Percentiles rank a stretch among this genome's conserved stretches.
phyloP scores from a whole-genome alignment of 2,797 vertebrate genomes.

The Myotis planiceps region DNA sequence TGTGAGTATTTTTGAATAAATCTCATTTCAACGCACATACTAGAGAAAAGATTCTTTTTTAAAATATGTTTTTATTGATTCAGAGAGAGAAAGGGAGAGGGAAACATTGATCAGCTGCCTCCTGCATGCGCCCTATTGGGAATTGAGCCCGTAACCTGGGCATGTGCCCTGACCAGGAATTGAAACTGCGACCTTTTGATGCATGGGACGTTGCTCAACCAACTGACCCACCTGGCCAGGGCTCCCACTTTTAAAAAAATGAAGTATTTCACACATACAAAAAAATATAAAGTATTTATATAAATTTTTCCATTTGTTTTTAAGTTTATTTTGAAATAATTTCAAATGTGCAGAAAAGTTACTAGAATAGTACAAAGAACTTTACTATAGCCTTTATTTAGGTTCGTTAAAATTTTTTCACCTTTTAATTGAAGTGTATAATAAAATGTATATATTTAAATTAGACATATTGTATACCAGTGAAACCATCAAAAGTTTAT shows the following conservation, averaged over 20 bases:
- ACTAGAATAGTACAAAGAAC: neutral
- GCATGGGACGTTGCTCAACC: no score
- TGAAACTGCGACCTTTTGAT: no score
- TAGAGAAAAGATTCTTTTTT: no score
- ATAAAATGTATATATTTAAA: constrained; percentile 6
- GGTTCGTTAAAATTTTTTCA: neutral
- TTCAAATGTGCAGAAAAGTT: neutral
- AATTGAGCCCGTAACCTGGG: no score
- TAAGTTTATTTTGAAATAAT: constrained; percentile 50
- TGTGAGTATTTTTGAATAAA: neutral
- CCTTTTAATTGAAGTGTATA: constrained; percentile 11
- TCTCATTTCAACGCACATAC: neutral
- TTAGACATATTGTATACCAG: neutral
- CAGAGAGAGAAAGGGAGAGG: no score
- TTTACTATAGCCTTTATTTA: neutral
- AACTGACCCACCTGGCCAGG: no score
- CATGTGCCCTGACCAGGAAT: no score
- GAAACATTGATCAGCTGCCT: no score
- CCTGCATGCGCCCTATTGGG: no score
- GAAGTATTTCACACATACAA: neutral
- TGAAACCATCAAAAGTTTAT: constrained; percentile 30
- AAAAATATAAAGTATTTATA: neutral
- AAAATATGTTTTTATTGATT: no score
- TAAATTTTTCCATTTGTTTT: constrained; percentile 1
- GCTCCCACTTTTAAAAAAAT: neutral